Evolutionary conservation across 2,113 vertebrate genomes (phyloP).

Genomic region (Corvus hawaiiensis): DNA sequence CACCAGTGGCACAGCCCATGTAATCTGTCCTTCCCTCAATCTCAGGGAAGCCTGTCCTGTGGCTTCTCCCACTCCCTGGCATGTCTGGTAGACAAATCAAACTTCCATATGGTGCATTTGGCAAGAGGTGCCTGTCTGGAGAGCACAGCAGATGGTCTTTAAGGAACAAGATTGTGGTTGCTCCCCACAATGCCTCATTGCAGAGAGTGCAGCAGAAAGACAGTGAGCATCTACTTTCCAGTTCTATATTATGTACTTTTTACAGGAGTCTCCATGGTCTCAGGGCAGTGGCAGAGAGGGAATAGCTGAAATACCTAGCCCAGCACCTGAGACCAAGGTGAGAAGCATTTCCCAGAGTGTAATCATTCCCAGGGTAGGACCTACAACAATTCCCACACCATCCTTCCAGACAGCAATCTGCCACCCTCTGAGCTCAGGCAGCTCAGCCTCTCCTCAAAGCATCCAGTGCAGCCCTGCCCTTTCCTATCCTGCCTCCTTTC

Average conservation of each 20-base stretch:
- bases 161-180: not conserved
- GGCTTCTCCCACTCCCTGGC: not conserved
- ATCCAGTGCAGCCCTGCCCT: not conserved
- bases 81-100: not conserved
- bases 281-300: not conserved
- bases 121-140: not conserved
- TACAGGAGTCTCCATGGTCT: not conserved
- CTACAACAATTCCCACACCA: not conserved
- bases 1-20: rapidly evolving
- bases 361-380: not conserved
- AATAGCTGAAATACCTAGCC: not conserved
- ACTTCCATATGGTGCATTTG: not conserved
- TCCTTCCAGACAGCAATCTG: not conserved
- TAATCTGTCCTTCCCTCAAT: not conserved
- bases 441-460: not conserved
- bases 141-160: not conserved
- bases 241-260: not conserved
- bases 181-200: not conserved
- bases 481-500: not conserved
- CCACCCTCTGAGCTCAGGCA: not conserved
- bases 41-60: not conserved
- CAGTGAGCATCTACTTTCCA: not conserved
- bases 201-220: not conserved
- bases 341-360: not conserved
- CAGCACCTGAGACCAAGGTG: not conserved